These are phyloP conservation scores for Chloromyia formosa DNA, from an alignment of 2,888 invertebrate genomes.

Conservation along the genomic window DNA sequence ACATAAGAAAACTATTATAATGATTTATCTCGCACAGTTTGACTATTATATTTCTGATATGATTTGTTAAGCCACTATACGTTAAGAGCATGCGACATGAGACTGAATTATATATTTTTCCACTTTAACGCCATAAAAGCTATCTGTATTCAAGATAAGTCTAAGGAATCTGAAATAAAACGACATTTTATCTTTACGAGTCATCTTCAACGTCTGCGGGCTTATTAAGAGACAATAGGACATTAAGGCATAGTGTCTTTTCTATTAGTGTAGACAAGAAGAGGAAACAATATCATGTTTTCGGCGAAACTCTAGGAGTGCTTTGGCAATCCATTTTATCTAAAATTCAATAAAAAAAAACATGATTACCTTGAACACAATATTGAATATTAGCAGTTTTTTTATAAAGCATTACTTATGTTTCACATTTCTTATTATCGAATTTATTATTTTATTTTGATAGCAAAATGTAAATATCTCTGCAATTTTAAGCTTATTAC, in stretches of 20 bases:
- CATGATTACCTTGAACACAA: constrained; percentile 41
- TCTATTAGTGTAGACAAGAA: neutral
- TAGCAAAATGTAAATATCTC: no score
- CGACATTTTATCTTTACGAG: constrained; percentile 41
- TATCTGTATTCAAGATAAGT: constrained; percentile 32
- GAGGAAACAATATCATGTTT: neutral
- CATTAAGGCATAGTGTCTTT: constrained; percentile 16
- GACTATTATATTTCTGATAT: constrained; percentile 43
- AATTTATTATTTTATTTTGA: no score
- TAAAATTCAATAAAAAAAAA: constrained; percentile 37
- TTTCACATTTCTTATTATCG: no score
- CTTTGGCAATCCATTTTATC: constrained; percentile 37
- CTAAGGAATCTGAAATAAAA: constrained; percentile 4
- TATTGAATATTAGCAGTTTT: no score
- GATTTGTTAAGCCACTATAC: constrained; percentile 41
- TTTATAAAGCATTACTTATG: no score
- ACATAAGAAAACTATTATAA: constrained; percentile 43
- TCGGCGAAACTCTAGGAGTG: neutral
- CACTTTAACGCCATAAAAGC: constrained; percentile 43
- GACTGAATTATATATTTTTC: constrained; percentile 44
- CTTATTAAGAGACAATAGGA: constrained; percentile 38
- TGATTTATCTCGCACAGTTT: constrained; percentile 39
- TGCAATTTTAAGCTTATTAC: no score
- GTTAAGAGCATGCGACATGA: constrained; percentile 37
- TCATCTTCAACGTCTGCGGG: constrained; percentile 41